These are phyloP conservation scores for Frankliniella intonsa DNA, from an alignment of 2,888 invertebrate genomes.

Conservation along the genomic window DNA sequence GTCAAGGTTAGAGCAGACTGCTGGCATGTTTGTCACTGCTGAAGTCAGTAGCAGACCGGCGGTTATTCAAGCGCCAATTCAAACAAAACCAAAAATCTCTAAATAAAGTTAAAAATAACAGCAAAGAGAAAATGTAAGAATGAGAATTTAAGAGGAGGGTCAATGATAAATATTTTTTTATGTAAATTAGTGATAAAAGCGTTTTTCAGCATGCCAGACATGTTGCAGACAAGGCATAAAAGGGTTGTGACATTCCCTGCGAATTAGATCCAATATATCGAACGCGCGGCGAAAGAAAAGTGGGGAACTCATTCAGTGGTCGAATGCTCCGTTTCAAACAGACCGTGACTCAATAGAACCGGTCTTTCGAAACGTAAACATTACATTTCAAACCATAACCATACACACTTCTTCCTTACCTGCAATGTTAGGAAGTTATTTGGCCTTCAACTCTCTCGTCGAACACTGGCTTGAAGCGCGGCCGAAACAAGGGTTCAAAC, in stretches of 20 bases:
- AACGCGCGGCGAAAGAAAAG: no score
- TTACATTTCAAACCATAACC: conserved; percentile 11
- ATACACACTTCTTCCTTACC: conserved; percentile 17
- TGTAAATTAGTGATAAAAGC: no score
- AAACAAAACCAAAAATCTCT: no score
- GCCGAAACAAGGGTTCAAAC: not conserved
- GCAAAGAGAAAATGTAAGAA: not conserved
- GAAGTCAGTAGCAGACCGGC: conserved; percentile 10
- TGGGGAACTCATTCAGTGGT: no score
- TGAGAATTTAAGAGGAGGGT: not conserved
- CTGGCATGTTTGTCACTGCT: conserved; percentile 22
- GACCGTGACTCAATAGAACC: not conserved
- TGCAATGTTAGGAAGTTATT: not conserved
- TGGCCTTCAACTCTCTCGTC: not conserved
- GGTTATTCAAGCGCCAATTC: not conserved
- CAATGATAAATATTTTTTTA: not conserved
- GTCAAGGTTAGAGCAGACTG: conserved; percentile 21
- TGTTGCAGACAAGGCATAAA: not conserved
- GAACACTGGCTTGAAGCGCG: not conserved
- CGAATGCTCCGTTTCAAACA: not conserved
- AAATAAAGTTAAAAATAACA: no score
- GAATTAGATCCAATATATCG: not conserved
- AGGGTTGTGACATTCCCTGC: conserved; percentile 18
- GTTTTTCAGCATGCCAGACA: not conserved
- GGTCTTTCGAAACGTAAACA: not conserved